phyloP scores from a whole-genome alignment of 2,888 invertebrate genomes.

The Gandaritis pyraliata region DNA sequence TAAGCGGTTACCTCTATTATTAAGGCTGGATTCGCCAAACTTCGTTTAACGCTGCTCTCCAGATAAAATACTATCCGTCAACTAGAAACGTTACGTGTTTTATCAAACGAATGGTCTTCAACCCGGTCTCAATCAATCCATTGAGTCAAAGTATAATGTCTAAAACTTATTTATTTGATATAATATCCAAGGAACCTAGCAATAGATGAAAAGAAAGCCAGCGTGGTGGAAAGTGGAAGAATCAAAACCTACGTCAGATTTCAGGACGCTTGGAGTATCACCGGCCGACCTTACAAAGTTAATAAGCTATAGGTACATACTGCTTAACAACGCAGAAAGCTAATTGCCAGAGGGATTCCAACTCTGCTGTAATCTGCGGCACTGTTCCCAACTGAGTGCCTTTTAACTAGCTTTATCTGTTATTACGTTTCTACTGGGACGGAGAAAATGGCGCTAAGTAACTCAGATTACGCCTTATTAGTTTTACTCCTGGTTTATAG shows the following conservation, averaged over 20 bases:
- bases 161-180: no score
- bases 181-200: no score
- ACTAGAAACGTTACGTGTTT: no score
- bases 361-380: slow-evolving; percentile 21
- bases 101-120: no score
- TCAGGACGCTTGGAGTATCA: neutral
- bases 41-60: no score
- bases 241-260: neutral
- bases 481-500: slow-evolving; percentile 40
- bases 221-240: neutral
- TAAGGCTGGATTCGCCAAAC: no score
- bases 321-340: slow-evolving; percentile 50
- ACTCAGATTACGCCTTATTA: slow-evolving; percentile 28
- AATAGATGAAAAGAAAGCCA: neutral
- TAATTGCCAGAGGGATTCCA: slow-evolving; percentile 46
- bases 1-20: no score
- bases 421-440: slow-evolving; percentile 40
- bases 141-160: no score
- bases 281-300: slow-evolving; percentile 33
- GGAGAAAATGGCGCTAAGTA: slow-evolving; percentile 28
- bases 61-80: no score
- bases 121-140: no score
- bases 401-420: slow-evolving; percentile 49
- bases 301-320: slow-evolving; percentile 41
- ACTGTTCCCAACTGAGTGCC: slow-evolving; percentile 32